Base-by-base conservation (phyloP, 2,113 vertebrate genomes). In the Eclectus roratus region DNA sequence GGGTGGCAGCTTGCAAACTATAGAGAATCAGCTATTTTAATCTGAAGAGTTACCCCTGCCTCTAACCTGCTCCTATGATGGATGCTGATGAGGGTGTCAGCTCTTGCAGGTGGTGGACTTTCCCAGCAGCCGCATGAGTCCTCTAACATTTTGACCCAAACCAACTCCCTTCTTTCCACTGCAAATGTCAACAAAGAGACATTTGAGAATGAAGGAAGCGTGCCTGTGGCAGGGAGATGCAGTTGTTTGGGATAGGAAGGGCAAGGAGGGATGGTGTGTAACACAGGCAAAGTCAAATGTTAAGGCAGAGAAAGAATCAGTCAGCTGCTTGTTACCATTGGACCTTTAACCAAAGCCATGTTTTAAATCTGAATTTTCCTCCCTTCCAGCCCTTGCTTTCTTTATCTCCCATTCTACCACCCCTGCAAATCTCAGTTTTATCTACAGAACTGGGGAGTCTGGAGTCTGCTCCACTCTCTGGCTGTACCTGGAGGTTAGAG, bases 161-260 rank as follows among this genome's bases (percentile, higher is more conserved):
- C 3, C 19, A 69, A 8, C 6, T 29, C 49, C 24, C 10, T 63
- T 63, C 19, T 74, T 52, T 61, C 13, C 4, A 9, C 28, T 49
- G n/a, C 41, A 27, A 69, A 64, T 17, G 8, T 39, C 31, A 70
- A 33, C 39, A 49, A 71, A 86, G 60, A 76, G 17, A 25, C 20
- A 37, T 47, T 35, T 72, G 39, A 69, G 70, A 81, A 60, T 17
- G 31, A 69, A 14, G 12, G 33, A 90, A 64, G 18, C 7, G 13
- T 0, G 5, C 31, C 31, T 73, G 47, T 1, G 14, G 15, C 4
- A 6, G 5, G 8, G 23, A 10, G 6, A 19, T 24, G 41, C 3
- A 7, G 18, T 18, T 53, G 7, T 44, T 53, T 49, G 20, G 24
- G 29, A 41, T 4, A 27, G 41, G 25, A 79, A 66, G 23, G 25